Base-by-base conservation (phyloP, 2,888 invertebrate genomes). In the Drosophila subquinaria region DNA sequence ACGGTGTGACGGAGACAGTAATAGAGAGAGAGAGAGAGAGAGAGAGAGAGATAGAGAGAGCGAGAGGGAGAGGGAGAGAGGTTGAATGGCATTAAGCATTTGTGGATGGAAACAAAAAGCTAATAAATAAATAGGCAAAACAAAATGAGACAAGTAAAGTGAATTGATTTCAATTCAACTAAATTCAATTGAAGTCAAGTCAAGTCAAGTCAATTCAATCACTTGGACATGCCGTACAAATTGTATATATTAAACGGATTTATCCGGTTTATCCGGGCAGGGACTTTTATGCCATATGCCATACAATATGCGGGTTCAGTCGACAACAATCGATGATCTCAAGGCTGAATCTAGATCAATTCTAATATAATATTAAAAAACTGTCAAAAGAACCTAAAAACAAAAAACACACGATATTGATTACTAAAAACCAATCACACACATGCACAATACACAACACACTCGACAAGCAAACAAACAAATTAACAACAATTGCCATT, bases 401-500 rank as follows among this genome's bases (percentile, higher is more conserved):
- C 43, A 66, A 62, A 48, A 36, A 56, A 13, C 13, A 20, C 4
- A 15, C 45, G 56, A 53, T 55, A 62, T 50, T 20, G 48, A 72
- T 77, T 48, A 30, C 65, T 38, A 62, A 78, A 65, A 50, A 30
- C 56, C 59, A 53, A 11, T n/a, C 35, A 52, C 52, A 36, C 50
- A 33, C 20, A 30, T n/a, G 30, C 1, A 30, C 30, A 30, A 13
- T n/a, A 30, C 30, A 76, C 47, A 60, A 13, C 9, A 30, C 30
- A 76, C 47, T 56, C 50, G 51, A 67, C 63, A 77, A 59, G 64
- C 56, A 53, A 73, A 59, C 60, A 68, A 73, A 79, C 82, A 79
- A 79, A 79, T 85, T 79, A 62, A 65, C 69, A 82, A 86, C 71
- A 79, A 76, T 86, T 82, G 57, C 61, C 66, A 73, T 76, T 79